Base-by-base conservation (phyloP, 2,888 invertebrate species). In the Diarsia mendica region DNA sequence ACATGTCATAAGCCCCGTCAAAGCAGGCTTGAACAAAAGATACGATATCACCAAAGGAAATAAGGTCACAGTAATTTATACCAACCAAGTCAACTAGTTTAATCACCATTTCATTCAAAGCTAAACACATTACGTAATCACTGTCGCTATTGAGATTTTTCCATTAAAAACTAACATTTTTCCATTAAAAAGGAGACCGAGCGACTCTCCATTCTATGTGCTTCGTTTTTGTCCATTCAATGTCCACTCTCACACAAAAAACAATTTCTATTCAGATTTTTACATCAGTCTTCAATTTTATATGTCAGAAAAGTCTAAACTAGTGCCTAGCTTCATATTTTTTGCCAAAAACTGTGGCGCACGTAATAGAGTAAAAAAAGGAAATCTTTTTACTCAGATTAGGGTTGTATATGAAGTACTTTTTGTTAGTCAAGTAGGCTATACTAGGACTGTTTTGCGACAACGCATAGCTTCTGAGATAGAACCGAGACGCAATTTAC, bases 351-450 rank as follows among this genome's bases (percentile, higher is more conserved):
- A 68, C 33, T 71, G 46, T 77, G 58, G 39, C 53, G 28, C 63
- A 46, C 18, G 63, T 67, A 74, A 74, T 65, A 79, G 71, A 68
- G 28, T 70, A 46, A 44, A 71, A 70, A 65, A 68, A 23, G 39
- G 9, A n/a, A 83, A 78, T 53, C 0, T 71, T 84, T 82, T 84
- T 80, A 84, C 75, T 84, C 55, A 84, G 33, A 84, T 80, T 61
- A 61, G n/a, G 49, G n/a, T 33, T 65, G 67, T 70, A 28, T 84
- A 75, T 67, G 61, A 69, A 75, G 60, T 48, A 69, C 58, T 68
- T 82, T 80, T 80, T 73, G 73, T 63, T 69, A 71, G 75, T 74
- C 67, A 66, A 71, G 71, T 72, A 71, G 44, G 61, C 70, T 66
- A 44, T 13, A 33, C 44, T 28, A 68, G 53, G 28, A 55, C 33